Conservation (phyloP, 2,888 invertebrate genomes). For the Dynastes hyllus region DNA sequence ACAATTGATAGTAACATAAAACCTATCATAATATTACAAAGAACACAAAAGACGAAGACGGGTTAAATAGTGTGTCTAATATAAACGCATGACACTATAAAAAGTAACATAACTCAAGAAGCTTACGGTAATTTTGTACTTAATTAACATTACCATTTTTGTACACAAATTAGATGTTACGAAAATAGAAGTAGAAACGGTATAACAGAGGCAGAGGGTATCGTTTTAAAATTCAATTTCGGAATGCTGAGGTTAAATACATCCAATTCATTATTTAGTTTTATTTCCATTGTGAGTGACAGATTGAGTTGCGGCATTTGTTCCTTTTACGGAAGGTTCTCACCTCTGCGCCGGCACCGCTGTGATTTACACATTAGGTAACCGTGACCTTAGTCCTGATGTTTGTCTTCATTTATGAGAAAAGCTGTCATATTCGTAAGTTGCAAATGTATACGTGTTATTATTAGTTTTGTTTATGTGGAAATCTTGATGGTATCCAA, state of each 20-base stretch:
- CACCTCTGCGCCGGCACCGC: neutral
- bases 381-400: conserved; percentile 2
- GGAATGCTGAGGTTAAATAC: conserved; percentile 15
- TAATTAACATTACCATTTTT: conserved; percentile 16
- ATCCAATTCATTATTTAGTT: conserved; percentile 5
- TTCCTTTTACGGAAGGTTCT: conserved; percentile 29
- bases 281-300: conserved; percentile 2
- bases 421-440: neutral
- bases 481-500: no score
- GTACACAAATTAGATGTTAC: conserved; percentile 3
- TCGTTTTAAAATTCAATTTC: conserved; percentile 20
- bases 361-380: conserved; percentile 12
- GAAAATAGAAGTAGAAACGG: neutral
- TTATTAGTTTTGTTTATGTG: neutral
- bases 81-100: neutral
- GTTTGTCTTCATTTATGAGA: neutral
- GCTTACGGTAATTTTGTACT: conserved; percentile 4
- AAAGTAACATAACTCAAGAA: conserved; percentile 6
- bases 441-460: neutral
- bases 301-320: conserved; percentile 7
- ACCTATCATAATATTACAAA: no score
- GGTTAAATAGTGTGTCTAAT: neutral
- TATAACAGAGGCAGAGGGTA: conserved; percentile 2
- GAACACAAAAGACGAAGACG: no score
- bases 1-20: no score